Conservation (phyloP, 2,888 invertebrate species). For the Tolmerus cingulatus region DNA sequence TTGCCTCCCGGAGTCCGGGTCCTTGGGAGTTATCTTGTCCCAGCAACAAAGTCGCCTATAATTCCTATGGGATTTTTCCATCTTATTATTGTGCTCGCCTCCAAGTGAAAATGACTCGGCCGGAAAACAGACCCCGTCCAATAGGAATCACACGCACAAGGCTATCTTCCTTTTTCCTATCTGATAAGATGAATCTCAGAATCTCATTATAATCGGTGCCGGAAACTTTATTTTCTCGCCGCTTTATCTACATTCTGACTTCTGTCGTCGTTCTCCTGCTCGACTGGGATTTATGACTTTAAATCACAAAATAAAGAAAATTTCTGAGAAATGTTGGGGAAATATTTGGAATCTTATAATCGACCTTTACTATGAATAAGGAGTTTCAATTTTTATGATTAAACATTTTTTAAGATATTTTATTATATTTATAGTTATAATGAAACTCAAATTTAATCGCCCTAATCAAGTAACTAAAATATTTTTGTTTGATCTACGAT, state of each 20-base stretch:
- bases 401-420: too few relatives aligned
- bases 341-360: neutral
- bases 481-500: too few relatives aligned
- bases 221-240: conserved; percentile 41
- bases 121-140: neutral
- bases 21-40: neutral
- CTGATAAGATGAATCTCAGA: conserved; percentile 42
- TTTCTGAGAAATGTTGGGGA: neutral
- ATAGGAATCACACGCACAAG: conserved; percentile 42
- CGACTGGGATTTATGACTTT: conserved; percentile 42
- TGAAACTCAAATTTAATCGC: too few relatives aligned
- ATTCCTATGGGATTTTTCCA: conserved; percentile 33
- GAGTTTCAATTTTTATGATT: too few relatives aligned
- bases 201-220: conserved; percentile 46
- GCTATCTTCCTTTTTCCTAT: neutral
- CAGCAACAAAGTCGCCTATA: conserved; percentile 21
- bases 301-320: neutral
- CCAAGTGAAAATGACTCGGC: neutral
- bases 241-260: conserved; percentile 19
- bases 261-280: neutral
- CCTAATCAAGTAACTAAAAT: too few relatives aligned
- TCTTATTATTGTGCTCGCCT: conserved; percentile 6
- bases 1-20: neutral
- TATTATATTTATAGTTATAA: too few relatives aligned
- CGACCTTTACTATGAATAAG: too few relatives aligned